Conservation (phyloP, 2,797 vertebrate genomes). For the Protonibea diacanthus region DNA sequence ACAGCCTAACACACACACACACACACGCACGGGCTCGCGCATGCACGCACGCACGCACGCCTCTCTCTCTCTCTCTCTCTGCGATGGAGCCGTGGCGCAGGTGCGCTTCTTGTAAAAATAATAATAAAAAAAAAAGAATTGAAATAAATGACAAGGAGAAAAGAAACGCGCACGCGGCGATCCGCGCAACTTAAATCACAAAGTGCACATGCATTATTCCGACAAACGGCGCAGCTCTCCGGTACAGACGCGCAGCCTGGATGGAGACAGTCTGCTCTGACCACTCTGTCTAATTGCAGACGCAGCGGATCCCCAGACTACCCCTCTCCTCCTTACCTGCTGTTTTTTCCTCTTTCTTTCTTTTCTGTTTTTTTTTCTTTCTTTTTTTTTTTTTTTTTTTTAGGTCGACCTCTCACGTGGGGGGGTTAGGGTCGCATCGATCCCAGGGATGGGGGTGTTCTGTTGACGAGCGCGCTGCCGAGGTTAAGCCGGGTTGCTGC, state of each 20-base stretch:
- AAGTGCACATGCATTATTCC: slow-evolving; percentile 37
- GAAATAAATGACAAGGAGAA: background rate
- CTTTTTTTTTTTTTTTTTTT: slow-evolving; percentile 71
- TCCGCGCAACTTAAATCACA: slow-evolving; percentile 53
- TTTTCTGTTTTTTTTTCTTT: slow-evolving; percentile 93
- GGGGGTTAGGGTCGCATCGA: slow-evolving; percentile 90
- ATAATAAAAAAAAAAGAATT: background rate
- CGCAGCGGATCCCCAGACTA: slow-evolving; percentile 53
- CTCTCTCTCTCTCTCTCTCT: background rate
- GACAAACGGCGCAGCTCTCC: slow-evolving; percentile 32
- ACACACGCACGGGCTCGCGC: background rate
- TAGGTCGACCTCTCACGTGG: slow-evolving; percentile 80
- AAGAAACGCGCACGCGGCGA: background rate
- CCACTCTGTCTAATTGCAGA: slow-evolving; percentile 63
- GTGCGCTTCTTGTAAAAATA: slow-evolving; percentile 50
- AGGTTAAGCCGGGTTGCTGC: slow-evolving; percentile 91
- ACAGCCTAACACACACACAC: slow-evolving; percentile 13
- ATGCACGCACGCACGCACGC: too few species aligned
- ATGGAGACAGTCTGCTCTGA: slow-evolving; percentile 48
- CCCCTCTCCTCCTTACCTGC: too few species aligned
- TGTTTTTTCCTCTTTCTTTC: slow-evolving; percentile 45
- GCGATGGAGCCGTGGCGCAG: slow-evolving; percentile 58
- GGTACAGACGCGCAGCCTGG: slow-evolving; percentile 37
- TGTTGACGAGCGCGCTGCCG: slow-evolving; percentile 86
- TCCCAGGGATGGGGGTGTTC: slow-evolving; percentile 82